Evolutionary conservation across 2,797 vertebrate species (phyloP), one percentile per base, ranked within the genome.

Genomic region (Scolopax bukidnonensis): DNA sequence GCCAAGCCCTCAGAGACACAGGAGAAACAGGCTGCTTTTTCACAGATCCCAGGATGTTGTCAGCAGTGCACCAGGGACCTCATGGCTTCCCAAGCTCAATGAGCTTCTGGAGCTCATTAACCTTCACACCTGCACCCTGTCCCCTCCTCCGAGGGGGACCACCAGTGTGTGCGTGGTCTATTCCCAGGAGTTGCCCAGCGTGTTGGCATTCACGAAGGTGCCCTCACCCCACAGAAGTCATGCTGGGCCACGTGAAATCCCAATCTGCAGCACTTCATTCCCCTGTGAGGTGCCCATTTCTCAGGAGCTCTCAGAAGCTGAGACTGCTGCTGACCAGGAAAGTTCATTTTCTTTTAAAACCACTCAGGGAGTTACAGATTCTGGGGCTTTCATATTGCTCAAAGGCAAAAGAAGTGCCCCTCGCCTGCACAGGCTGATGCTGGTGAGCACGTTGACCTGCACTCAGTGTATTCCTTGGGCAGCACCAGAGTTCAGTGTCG

Each of bases 381-480:
- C 47, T 51, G 36, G 21, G 28, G 51, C 41, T 73, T n/a, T 11
- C 1, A 1, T 33, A 28, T 20, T 12, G 30, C 40, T 80, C n/a
- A n/a, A 85, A 25, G 23, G 25, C n/a, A 83, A 67, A 93, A 67
- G 36, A 54, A 51, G 33, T n/a, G n/a, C 43, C n/a, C 33, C 20
- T 47, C 0, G 1, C 14, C 54, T 24, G 61, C 1, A 6, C 6
- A 53, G 43, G 57, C 56, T 36, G 64, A 27, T 0, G 1, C 32
- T 36, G 57, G 36, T 36, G 51, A 81, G 56, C 73, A 17, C 0
- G 2, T 36, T 36, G 36, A 36, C 24, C 48, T 27, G 56, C n/a
- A 56, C 1, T 1, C 27, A 45, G 74, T 0, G 0, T 11, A 16
- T 32, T 12, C 40, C 80, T 36, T 0, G 0, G 38, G 41, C n/a